Percentiles rank a stretch among this genome's conserved stretches.
Evolutionary conservation across 2,797 vertebrate species (phyloP).

Genomic region (Propithecus deckenii): DNA sequence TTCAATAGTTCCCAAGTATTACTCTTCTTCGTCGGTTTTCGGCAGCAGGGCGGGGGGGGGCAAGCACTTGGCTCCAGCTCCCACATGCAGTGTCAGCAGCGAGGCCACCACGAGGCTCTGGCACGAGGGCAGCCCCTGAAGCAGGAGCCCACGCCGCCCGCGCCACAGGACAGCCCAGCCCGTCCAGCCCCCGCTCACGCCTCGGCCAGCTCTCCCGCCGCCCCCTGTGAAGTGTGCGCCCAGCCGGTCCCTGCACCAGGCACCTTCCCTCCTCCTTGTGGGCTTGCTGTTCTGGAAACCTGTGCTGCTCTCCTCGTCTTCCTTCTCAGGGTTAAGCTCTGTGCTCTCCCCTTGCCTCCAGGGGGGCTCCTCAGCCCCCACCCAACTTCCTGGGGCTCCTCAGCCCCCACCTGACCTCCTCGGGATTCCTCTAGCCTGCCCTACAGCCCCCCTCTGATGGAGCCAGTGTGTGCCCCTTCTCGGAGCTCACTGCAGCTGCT

Average conservation of each 20-base stretch:
- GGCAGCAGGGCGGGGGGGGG: too few species aligned
- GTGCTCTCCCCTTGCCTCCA: not conserved
- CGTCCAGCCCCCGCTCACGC: not conserved
- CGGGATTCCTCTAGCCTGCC: too few species aligned
- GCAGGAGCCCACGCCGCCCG: not conserved
- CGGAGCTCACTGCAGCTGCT: not conserved
- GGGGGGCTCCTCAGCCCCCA: too few species aligned
- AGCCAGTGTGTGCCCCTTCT: not conserved
- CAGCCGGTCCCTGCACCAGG: not conserved
- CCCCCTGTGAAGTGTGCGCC: not conserved
- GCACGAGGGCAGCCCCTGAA: too few species aligned
- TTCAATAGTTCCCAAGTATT: not conserved
- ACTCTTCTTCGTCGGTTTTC: not conserved
- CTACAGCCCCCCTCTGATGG: not conserved
- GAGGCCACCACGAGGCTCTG: not conserved
- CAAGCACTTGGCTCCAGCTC: too few species aligned
- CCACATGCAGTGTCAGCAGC: rapidly evolving
- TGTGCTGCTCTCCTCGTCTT: not conserved
- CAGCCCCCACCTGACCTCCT: too few species aligned
- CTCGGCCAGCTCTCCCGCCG: not conserved
- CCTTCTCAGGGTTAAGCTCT: not conserved
- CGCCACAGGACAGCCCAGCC: not conserved
- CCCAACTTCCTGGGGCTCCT: too few species aligned
- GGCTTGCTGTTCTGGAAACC: not conserved
- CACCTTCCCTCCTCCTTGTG: not conserved